These are phyloP conservation scores for Stictocephala bisonia DNA, from an alignment of 2,888 invertebrate genomes.

Conservation along the genomic window DNA sequence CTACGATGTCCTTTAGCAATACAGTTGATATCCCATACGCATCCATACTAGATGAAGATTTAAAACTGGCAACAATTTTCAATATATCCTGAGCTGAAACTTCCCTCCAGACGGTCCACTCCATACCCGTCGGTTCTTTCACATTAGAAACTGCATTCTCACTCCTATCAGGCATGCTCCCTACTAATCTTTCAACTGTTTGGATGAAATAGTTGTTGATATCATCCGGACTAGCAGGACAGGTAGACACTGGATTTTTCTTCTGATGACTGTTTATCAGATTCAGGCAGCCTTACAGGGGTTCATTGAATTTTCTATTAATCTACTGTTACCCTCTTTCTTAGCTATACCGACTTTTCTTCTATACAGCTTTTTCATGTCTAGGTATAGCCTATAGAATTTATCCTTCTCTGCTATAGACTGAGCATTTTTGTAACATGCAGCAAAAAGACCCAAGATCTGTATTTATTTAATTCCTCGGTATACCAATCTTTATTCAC, in stretches of 20 bases:
- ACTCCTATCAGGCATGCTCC: too few relatives aligned
- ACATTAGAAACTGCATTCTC: too few relatives aligned
- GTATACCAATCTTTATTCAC: too few relatives aligned
- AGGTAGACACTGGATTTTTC: background rate
- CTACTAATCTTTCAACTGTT: background rate
- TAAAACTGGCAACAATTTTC: background rate
- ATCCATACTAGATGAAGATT: background rate
- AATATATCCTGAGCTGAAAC: too few relatives aligned
- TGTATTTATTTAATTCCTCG: too few relatives aligned
- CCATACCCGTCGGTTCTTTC: too few relatives aligned
- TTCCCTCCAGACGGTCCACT: too few relatives aligned
- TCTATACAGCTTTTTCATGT: background rate
- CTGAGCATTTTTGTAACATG: too few relatives aligned
- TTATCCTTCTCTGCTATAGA: too few relatives aligned
- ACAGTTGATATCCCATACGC: background rate
- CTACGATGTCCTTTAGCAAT: background rate
- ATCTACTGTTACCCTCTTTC: background rate
- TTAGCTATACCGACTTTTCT: background rate
- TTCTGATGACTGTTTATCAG: background rate
- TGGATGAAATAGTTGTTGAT: background rate
- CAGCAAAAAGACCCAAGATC: too few relatives aligned
- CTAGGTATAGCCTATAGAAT: too few relatives aligned
- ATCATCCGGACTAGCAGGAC: background rate
- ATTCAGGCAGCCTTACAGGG: background rate
- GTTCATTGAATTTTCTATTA: background rate